Conservation (phyloP, 1,140 invertebrate genomes). For the Drosophila pandora region DNA sequence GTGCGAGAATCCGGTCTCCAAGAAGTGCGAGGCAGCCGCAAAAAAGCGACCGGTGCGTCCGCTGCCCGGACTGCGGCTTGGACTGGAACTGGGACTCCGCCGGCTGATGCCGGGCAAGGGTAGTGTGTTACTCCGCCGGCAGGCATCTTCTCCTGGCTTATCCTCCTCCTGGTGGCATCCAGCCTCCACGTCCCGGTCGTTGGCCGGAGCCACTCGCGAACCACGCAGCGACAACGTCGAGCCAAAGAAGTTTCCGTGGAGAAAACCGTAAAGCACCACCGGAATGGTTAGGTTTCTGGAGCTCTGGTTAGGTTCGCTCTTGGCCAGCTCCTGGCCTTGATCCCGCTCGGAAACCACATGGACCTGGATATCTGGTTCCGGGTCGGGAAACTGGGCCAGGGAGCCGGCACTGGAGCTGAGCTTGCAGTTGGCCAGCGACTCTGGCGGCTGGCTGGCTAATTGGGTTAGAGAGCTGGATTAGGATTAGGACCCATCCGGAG, state of each 20-base stretch:
- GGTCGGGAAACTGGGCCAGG: constrained; percentile 32
- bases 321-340: constrained; percentile 16
- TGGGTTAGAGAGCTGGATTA: constrained; percentile 46
- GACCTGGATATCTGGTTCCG: constrained; percentile 12
- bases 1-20: constrained; percentile 65
- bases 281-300: constrained; percentile 69
- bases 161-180: constrained; percentile 19
- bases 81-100: constrained; percentile 4
- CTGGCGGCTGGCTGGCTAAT: constrained; percentile 37
- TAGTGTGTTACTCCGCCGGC: constrained; percentile 29
- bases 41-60: constrained; percentile 69
- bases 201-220: constrained; percentile 50
- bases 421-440: constrained; percentile 44
- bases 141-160: constrained; percentile 1
- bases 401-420: constrained; percentile 57
- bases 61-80: constrained; percentile 35
- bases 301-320: constrained; percentile 10
- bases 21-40: constrained; percentile 67
- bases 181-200: constrained; percentile 53
- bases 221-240: constrained; percentile 66
- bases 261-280: constrained; percentile 75
- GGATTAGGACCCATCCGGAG: constrained; percentile 6
- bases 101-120: constrained; percentile 3
- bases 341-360: constrained; percentile 10
- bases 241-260: constrained; percentile 79